Conservation (phyloP, 2,113 vertebrate genomes). For the Mus spicilegus region DNA sequence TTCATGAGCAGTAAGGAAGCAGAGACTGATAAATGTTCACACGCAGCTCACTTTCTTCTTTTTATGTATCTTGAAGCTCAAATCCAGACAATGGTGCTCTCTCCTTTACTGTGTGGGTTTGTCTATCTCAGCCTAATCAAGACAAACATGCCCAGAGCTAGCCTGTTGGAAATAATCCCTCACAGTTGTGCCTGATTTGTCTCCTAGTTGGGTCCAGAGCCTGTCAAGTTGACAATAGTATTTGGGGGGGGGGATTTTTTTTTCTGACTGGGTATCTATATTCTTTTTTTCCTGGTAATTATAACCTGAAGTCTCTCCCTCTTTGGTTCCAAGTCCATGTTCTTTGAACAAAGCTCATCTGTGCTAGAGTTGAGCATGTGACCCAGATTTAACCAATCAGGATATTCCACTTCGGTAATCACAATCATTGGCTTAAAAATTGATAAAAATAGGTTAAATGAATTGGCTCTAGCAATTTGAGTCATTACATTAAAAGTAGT, state of each 20-base stretch:
- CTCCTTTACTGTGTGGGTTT: background rate
- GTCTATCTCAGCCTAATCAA: background rate
- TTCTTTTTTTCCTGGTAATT: constrained; percentile 3
- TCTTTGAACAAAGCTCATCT: background rate
- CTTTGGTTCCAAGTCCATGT: background rate
- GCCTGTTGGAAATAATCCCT: background rate
- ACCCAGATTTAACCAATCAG: background rate
- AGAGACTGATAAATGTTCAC: background rate
- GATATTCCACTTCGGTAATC: background rate
- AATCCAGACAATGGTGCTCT: background rate
- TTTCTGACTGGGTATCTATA: background rate
- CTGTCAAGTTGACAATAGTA: background rate
- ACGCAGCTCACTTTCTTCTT: background rate
- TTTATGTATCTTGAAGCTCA: background rate
- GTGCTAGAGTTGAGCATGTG: background rate
- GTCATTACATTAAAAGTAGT: background rate
- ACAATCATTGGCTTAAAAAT: constrained; percentile 20
- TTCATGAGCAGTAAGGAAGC: background rate
- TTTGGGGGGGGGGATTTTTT: background rate
- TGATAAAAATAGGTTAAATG: background rate
- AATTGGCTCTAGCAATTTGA: background rate
- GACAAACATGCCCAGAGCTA: background rate
- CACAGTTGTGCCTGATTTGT: background rate
- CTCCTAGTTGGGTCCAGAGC: too few species aligned
- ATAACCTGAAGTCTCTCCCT: background rate